A percentile compares a stretch with the other conserved stretches of the same genome.
These are phyloP conservation scores for Helicolenus hilgendorfi DNA, from an alignment of 2,797 vertebrate genomes.

Conservation along the genomic window DNA sequence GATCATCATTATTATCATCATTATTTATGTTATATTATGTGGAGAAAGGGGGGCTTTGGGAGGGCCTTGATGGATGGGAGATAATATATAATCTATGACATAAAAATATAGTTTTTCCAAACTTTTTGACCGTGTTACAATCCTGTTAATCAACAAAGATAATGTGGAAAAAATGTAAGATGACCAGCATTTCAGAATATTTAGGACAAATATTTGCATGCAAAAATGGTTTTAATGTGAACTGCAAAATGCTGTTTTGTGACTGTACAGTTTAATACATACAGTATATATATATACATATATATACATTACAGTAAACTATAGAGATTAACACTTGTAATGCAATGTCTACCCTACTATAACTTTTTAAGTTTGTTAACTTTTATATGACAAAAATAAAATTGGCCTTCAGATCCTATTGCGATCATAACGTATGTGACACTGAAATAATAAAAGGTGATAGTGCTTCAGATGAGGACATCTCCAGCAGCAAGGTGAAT, in stretches of 20 bases:
- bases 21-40: background rate
- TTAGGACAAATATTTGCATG: background rate
- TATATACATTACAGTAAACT: background rate
- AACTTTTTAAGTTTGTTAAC: background rate
- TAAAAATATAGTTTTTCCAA: background rate
- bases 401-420: background rate
- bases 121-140: background rate
- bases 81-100: background rate
- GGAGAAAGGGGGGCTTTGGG: background rate
- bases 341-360: background rate
- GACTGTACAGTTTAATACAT: background rate
- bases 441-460: conserved; percentile 2
- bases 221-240: background rate
- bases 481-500: conserved; percentile 13
- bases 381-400: background rate
- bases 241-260: background rate
- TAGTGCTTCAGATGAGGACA: background rate
- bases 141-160: background rate
- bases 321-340: background rate
- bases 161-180: background rate
- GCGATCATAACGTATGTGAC: background rate
- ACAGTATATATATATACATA: no score
- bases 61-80: background rate
- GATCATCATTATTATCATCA: background rate
- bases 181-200: background rate